Evolutionary conservation across 2,888 invertebrate genomes (phyloP).

Genomic region (Oligia strigilis): DNA sequence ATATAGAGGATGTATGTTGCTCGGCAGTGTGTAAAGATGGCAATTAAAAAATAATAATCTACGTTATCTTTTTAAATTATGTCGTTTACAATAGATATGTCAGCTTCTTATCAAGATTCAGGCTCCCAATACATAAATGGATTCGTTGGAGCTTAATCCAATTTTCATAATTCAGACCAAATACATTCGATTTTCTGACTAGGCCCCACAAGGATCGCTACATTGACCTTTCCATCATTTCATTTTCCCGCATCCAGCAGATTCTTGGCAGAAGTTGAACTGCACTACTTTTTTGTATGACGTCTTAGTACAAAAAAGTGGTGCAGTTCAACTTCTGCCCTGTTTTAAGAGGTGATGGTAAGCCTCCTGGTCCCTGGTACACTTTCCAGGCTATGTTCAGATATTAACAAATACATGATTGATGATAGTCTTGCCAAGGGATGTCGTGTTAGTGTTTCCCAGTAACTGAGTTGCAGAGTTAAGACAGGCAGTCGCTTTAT

Average conservation of each 20-base stretch:
- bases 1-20: background rate
- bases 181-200: background rate
- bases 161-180: background rate
- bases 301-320: too few relatives aligned
- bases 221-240: rapidly evolving
- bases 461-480: background rate
- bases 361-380: too few relatives aligned
- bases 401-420: background rate
- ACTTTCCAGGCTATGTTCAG: background rate
- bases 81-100: background rate
- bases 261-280: too few relatives aligned
- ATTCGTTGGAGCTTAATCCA: background rate
- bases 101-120: background rate
- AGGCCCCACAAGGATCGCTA: background rate
- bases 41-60: background rate
- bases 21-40: background rate
- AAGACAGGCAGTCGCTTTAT: background rate
- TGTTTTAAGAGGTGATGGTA: too few relatives aligned
- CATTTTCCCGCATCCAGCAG: background rate
- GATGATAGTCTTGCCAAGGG: background rate
- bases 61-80: too few relatives aligned
- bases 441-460: background rate
- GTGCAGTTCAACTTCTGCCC: too few relatives aligned
- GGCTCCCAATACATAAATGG: too few relatives aligned
- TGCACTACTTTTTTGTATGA: too few relatives aligned